A percentile compares a stretch with the other conserved stretches of the same genome.
phyloP scores from a whole-genome alignment of 2,113 vertebrate genomes.

The Pseudolaguvia tuberculata region DNA sequence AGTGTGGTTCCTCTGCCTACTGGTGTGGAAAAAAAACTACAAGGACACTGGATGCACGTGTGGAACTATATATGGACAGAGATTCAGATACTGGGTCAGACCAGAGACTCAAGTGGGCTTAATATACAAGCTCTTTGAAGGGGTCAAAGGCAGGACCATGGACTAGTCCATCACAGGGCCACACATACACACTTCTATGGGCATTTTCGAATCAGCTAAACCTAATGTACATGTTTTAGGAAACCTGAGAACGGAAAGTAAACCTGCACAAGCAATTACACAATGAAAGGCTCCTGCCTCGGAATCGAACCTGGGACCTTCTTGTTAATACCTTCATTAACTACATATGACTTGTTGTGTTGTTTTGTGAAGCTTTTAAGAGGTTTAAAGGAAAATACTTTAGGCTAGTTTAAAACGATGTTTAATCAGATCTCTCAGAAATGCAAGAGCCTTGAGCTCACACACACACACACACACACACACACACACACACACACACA shows the following conservation, averaged over 20 bases:
- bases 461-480: neutral
- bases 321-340: neutral
- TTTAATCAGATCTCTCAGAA: constrained; percentile 11
- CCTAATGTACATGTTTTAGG: too few species aligned
- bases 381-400: neutral
- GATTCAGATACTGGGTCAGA: neutral
- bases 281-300: too few species aligned
- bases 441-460: neutral
- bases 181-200: neutral
- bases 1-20: too few species aligned
- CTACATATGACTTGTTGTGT: neutral
- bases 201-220: too few species aligned
- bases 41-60: neutral
- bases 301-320: too few species aligned
- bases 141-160: too few species aligned
- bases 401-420: neutral
- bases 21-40: neutral
- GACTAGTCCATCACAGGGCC: too few species aligned
- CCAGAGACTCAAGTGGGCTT: neutral
- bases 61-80: neutral
- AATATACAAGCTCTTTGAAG: too few species aligned
- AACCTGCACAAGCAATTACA: too few species aligned
- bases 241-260: too few species aligned
- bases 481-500: neutral
- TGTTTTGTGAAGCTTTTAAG: neutral